These are phyloP conservation scores for Athripsodes cinereus DNA, from an alignment of 2,888 invertebrate species.

Conservation along the genomic window DNA sequence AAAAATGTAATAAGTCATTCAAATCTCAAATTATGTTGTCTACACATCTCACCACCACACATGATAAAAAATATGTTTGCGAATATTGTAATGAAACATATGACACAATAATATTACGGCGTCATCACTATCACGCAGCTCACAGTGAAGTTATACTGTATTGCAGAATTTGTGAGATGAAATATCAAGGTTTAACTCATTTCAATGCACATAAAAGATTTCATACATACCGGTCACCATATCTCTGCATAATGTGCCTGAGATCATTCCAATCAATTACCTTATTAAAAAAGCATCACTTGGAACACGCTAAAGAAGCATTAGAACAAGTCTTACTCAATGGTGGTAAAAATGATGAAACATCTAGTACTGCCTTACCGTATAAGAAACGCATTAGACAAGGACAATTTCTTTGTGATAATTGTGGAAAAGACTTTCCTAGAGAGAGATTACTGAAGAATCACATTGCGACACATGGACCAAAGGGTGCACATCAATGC, in stretches of 20 bases:
- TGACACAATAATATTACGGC: background rate
- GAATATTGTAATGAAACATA: background rate
- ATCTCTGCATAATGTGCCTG: background rate
- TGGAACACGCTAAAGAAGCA: background rate
- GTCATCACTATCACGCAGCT: background rate
- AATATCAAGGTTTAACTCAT: background rate
- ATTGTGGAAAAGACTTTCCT: background rate
- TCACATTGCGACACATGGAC: background rate
- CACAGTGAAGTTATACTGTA: background rate
- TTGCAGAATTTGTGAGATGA: background rate
- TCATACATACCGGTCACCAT: background rate
- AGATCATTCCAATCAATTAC: background rate
- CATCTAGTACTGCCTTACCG: background rate
- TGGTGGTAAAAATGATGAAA: background rate
- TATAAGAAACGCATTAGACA: background rate
- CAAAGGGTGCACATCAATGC: background rate
- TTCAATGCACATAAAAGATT: background rate
- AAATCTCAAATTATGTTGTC: background rate
- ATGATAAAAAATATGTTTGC: background rate
- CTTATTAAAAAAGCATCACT: background rate
- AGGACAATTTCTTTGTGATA: background rate
- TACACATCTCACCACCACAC: background rate
- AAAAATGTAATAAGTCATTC: background rate
- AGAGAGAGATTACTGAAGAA: background rate
- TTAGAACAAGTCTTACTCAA: background rate